Conservation (phyloP, 2,888 invertebrate genomes). For the Ochropleura plecta region DNA sequence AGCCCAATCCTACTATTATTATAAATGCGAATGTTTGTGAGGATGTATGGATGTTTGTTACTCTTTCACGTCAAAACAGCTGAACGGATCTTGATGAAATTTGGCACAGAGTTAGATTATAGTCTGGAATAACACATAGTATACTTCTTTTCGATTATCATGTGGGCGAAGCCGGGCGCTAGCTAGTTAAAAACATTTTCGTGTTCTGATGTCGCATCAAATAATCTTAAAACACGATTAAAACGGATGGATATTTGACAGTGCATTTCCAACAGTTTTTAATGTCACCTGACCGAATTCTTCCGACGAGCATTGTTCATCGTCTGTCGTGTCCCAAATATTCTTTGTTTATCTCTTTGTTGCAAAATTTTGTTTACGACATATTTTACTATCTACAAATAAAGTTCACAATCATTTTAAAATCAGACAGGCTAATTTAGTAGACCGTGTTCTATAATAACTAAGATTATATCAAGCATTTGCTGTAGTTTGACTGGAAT, state of each 20-base stretch:
- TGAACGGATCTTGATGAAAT: too few relatives aligned
- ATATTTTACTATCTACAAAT: constrained; percentile 43
- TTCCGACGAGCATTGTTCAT: constrained; percentile 21
- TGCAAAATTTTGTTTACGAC: constrained; percentile 49
- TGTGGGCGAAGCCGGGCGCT: too few relatives aligned
- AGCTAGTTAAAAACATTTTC: background rate
- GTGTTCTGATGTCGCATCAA: constrained; percentile 1
- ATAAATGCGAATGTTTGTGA: too few relatives aligned
- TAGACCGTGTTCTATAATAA: constrained; percentile 61
- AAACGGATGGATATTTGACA: constrained; percentile 20
- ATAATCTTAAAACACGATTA: constrained; percentile 10
- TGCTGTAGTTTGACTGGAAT: constrained; percentile 59
- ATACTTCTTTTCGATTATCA: too few relatives aligned
- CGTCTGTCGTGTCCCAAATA: constrained; percentile 37
- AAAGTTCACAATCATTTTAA: constrained; percentile 57
- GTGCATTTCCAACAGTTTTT: constrained; percentile 31
- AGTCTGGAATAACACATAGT: too few relatives aligned
- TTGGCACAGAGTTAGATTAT: too few relatives aligned
- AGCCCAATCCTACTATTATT: too few relatives aligned
- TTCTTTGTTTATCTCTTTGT: constrained; percentile 45
- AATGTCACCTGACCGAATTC: constrained; percentile 25
- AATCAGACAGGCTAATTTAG: constrained; percentile 62
- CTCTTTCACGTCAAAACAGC: too few relatives aligned
- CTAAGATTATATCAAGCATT: constrained; percentile 61
- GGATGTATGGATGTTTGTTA: too few relatives aligned